Percentiles rank a stretch among this genome's conserved stretches.
Evolutionary conservation across 2,888 invertebrate species (phyloP).

Genomic region (Noctuana brunneofusca): DNA sequence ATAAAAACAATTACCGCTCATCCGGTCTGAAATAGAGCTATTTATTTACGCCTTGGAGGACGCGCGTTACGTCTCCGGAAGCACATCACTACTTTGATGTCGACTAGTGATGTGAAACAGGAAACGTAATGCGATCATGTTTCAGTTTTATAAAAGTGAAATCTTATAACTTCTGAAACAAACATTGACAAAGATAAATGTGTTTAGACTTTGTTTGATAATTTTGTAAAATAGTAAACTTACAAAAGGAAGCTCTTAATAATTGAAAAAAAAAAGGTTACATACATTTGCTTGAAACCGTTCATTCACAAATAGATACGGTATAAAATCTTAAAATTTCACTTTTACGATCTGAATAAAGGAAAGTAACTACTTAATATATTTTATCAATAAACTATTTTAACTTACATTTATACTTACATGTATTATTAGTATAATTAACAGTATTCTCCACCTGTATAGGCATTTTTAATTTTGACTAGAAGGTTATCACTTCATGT

Average conservation of each 20-base stretch:
- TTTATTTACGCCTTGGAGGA: constrained; percentile 39
- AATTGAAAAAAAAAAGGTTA: too few relatives aligned
- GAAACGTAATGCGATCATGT: constrained; percentile 24
- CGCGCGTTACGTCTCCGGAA: constrained; percentile 36
- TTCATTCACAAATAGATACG: too few relatives aligned
- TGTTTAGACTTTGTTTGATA: neutral
- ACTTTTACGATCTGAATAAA: neutral
- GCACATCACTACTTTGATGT: constrained; percentile 32
- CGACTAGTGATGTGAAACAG: constrained; percentile 31
- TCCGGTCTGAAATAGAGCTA: constrained; percentile 49
- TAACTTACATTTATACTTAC: constrained; percentile 59
- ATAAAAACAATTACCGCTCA: constrained; percentile 47
- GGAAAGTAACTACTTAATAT: neutral
- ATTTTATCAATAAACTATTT: neutral
- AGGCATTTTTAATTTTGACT: constrained; percentile 63
- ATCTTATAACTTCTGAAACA: constrained; percentile 2
- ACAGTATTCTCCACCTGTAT: constrained; percentile 78
- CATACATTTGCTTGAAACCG: too few relatives aligned
- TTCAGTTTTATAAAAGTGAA: constrained; percentile 4
- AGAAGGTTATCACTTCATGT: constrained; percentile 51
- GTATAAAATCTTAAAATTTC: too few relatives aligned
- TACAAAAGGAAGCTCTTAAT: too few relatives aligned
- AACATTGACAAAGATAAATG: constrained; percentile 7
- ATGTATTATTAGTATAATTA: constrained; percentile 73
- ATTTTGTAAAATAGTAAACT: neutral